Percentiles rank a stretch among this genome's conserved stretches.
Conservation (phyloP, 35 echinoderm and acorn worm species). For the Lytechinus pictus region DNA sequence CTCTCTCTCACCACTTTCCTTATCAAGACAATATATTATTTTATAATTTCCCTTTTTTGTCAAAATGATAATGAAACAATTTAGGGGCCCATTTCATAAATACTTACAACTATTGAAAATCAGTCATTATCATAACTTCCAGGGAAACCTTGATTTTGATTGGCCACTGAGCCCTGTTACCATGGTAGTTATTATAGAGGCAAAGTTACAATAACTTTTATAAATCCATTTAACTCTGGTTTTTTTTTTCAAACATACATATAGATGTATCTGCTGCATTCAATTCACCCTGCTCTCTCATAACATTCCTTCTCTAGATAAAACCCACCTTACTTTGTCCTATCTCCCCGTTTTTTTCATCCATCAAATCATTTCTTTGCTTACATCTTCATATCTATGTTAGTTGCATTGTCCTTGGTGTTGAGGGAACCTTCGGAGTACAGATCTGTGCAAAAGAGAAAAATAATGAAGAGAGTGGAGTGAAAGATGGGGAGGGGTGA, state of each 20-base stretch:
- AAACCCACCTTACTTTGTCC: not conserved
- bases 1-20: no score
- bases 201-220: no score
- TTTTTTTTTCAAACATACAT: not conserved
- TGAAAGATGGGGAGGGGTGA: not conserved
- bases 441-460: not conserved
- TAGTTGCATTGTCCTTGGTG: not conserved
- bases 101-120: no score
- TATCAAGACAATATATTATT: no score
- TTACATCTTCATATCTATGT: not conserved
- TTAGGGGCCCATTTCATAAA: no score
- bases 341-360: not conserved
- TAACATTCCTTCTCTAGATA: not conserved
- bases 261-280: not conserved
- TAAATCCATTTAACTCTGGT: not conserved
- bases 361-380: not conserved
- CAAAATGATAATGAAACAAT: no score
- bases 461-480: not conserved
- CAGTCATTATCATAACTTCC: no score
- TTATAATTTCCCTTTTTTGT: no score
- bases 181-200: no score
- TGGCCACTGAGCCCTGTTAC: no score
- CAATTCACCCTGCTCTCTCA: not conserved
- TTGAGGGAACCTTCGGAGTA: not conserved
- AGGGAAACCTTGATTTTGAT: no score